These are phyloP conservation scores for Perithous albicinctus DNA, from an alignment of 2,888 invertebrate genomes.

Conservation along the genomic window DNA sequence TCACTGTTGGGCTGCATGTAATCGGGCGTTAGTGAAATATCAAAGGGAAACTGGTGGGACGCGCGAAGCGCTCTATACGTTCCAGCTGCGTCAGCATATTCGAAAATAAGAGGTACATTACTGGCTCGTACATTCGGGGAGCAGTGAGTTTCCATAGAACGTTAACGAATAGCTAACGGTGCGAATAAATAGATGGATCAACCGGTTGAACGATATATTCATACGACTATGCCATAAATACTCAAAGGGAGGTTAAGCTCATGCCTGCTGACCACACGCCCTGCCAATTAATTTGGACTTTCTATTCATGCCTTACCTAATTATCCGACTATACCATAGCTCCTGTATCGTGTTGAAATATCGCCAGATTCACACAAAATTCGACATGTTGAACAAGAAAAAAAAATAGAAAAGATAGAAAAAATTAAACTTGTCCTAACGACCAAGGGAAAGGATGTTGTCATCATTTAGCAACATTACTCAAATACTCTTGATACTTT, in stretches of 20 bases:
- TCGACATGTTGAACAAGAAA: no score
- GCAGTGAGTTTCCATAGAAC: constrained; percentile 9
- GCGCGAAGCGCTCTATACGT: no score
- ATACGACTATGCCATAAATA: constrained; percentile 8
- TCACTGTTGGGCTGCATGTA: background rate
- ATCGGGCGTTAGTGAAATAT: constrained; percentile 24
- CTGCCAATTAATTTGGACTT: constrained; percentile 7
- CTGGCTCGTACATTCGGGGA: background rate
- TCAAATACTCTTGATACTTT: background rate
- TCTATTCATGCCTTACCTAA: background rate
- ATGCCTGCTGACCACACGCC: background rate
- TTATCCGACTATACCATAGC: no score
- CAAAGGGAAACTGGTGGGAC: background rate
- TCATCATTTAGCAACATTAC: no score
- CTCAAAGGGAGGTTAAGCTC: constrained; percentile 14
- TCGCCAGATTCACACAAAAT: no score
- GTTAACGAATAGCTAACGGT: constrained; percentile 24
- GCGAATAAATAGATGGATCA: constrained; percentile 25
- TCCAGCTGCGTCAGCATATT: background rate
- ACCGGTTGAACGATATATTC: constrained; percentile 22
- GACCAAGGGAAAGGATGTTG: no score
- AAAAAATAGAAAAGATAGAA: no score
- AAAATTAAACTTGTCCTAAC: no score
- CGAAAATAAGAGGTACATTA: constrained; percentile 10
- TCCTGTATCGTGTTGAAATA: no score